Conservation (phyloP, 2,113 vertebrate genomes). For the Psammodynastes pulverulentus region DNA sequence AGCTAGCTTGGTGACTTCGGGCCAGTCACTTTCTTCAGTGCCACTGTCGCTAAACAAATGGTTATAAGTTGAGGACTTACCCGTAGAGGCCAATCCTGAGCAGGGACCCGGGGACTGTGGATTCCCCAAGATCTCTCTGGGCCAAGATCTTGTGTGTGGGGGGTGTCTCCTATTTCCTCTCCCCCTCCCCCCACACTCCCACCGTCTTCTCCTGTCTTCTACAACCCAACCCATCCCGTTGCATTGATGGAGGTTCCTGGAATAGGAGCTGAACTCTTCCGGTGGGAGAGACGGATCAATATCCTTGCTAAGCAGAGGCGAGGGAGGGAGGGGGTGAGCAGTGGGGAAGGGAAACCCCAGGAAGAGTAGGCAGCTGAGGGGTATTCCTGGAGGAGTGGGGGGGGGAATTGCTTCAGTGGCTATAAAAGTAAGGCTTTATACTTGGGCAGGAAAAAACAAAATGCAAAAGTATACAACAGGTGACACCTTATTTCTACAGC, state of each 20-base stretch:
- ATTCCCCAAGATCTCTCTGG: not conserved
- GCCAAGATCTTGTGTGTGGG: not conserved
- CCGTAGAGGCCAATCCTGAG: not conserved
- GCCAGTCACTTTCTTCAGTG: too few relatives aligned
- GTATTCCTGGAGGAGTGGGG: not conserved
- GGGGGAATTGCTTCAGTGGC: not conserved
- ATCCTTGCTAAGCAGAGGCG: not conserved
- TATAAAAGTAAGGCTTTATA: too few relatives aligned
- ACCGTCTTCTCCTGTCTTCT: too few relatives aligned
- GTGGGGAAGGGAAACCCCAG: not conserved
- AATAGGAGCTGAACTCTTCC: slow-evolving; percentile 5
- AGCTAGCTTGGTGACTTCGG: too few relatives aligned
- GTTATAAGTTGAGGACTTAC: too few relatives aligned
- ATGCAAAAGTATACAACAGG: too few relatives aligned
- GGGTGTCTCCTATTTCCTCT: too few relatives aligned
- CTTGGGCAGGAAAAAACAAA: too few relatives aligned
- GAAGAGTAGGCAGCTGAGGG: not conserved
- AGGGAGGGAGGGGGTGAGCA: not conserved
- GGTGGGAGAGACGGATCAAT: not conserved
- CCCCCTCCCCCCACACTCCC: not conserved
- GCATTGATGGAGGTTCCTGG: slow-evolving; percentile 13
- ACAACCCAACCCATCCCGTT: not conserved
- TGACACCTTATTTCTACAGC: too few relatives aligned
- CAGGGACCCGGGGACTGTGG: not conserved
- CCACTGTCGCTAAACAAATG: too few relatives aligned